Percentiles rank a stretch among this genome's conserved stretches.
Conservation (phyloP, 2,888 invertebrate genomes). For the Brachyptera risi region DNA sequence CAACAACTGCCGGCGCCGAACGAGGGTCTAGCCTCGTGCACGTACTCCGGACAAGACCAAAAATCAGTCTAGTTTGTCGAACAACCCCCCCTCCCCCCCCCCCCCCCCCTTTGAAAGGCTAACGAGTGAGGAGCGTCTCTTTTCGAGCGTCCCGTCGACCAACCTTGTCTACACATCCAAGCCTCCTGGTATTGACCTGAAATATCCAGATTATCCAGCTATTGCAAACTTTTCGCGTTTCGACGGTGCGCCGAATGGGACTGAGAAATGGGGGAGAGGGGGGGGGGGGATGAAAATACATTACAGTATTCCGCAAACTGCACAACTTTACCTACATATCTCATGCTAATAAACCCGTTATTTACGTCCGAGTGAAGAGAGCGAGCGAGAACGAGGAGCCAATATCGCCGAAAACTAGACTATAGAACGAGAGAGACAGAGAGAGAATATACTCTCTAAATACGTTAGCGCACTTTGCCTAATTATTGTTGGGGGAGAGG, state of each 20-base stretch:
- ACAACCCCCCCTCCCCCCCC: no score
- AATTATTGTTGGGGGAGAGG: constrained; percentile 11
- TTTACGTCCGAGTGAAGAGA: neutral
- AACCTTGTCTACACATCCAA: neutral
- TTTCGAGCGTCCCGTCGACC: no score
- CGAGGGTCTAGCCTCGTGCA: no score
- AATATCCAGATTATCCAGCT: no score
- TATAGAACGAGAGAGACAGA: neutral
- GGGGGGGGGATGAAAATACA: neutral
- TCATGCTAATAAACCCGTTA: neutral
- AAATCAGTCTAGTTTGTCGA: no score
- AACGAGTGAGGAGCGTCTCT: constrained; percentile 5
- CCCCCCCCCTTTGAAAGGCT: neutral
- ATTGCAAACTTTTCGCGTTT: neutral
- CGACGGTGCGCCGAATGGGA: neutral
- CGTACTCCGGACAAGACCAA: no score
- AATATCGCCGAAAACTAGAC: neutral
- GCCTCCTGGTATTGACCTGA: constrained; percentile 1
- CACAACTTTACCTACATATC: constrained; percentile 2
- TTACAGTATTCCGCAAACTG: neutral
- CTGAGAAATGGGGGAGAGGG: neutral
- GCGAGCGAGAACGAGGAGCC: no score
- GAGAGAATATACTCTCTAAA: neutral
- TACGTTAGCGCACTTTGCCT: constrained; percentile 21
- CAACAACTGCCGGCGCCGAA: no score